Conservation (phyloP, 2,797 vertebrate genomes). For the Coluber constrictor region DNA sequence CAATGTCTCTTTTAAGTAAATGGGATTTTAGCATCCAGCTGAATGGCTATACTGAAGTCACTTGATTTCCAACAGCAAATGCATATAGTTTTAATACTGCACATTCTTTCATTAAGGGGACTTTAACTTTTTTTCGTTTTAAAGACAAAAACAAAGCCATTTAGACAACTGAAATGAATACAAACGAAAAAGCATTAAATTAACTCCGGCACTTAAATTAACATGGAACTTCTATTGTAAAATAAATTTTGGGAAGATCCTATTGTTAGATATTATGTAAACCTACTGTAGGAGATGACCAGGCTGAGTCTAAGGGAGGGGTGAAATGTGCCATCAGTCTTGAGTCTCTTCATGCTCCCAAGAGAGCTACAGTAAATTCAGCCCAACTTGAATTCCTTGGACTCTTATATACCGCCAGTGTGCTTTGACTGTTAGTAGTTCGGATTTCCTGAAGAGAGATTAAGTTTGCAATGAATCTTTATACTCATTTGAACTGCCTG, state of each 20-base stretch:
- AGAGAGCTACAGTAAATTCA: too few relatives aligned
- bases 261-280: not conserved
- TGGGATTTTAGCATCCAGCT: conserved; percentile 52
- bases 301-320: too few relatives aligned
- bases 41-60: conserved; percentile 40
- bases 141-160: not conserved
- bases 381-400: too few relatives aligned
- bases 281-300: not conserved
- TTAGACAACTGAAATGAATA: not conserved
- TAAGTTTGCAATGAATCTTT: too few relatives aligned
- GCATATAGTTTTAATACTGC: conserved; percentile 33
- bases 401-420: too few relatives aligned
- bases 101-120: not conserved
- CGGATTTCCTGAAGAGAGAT: too few relatives aligned
- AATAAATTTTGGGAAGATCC: not conserved
- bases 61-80: conserved; percentile 39
- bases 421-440: too few relatives aligned
- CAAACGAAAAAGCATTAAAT: not conserved
- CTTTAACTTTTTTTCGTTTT: not conserved
- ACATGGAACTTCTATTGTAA: not conserved
- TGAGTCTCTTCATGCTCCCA: not conserved
- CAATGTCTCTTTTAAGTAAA: conserved; percentile 58
- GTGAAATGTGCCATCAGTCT: not conserved
- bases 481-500: too few relatives aligned
- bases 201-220: not conserved